Base-by-base conservation (phyloP, 2,888 invertebrate genomes). In the Thera britannica region DNA sequence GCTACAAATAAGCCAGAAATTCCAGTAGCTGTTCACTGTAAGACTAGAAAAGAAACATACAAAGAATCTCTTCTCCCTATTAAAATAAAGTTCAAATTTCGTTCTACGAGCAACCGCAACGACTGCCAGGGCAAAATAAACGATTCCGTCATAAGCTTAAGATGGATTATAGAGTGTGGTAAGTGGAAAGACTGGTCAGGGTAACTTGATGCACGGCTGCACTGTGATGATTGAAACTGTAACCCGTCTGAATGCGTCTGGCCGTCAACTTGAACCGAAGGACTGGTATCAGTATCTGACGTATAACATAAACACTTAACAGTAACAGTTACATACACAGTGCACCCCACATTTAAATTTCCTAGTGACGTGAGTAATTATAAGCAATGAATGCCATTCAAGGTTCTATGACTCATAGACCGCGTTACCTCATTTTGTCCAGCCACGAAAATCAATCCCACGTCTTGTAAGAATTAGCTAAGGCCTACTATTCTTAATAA, bases 211-310 rank as follows among this genome's bases (percentile, higher is more conserved):
- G 66, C 61, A 51, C 34, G 59, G 38, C 52, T 61, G 61, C 57
- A 52, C 46, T 44, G 58, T 58, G 66, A 62, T 66, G 61, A 66
- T 66, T 62, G 66, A 66, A 61, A 62, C 36, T 48, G 34, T 51
- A 61, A 48, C 38, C 57, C 34, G 51, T 38, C 61, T 57, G 66
- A 58, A 61, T 52, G 61, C 46, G 35, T 52, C 46, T 66, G 61
- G 52, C 56, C 59, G 49, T 60, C 52, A 64, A 64, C 59, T 62
- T 66, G 52, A 66, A 57, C 44, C 46, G 34, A 34, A 34, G 34
- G 34, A 34, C 34, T 52, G 23, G 23, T 1, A 23, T 23, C 23
- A 23, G 0, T 23, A 23, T 23, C 23, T 51, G 4, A 23, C 51
- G 51, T 5, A 1, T 51, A 23, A 23, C 23, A 51, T 38, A 38